phyloP scores from a whole-genome alignment of 2,888 invertebrate genomes.

The Silvanus unidentatus region DNA sequence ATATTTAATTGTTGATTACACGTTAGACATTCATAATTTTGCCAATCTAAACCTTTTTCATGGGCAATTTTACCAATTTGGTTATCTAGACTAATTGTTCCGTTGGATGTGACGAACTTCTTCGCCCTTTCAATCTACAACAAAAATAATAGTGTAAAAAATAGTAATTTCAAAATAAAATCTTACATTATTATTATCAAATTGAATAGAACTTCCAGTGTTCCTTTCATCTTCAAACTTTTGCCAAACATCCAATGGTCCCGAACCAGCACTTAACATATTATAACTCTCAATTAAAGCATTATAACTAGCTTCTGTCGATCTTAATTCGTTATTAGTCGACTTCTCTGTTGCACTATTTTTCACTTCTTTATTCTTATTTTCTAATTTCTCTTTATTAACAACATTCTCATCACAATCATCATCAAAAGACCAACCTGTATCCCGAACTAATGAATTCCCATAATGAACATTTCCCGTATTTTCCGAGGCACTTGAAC shows the following conservation, averaged over 20 bases:
- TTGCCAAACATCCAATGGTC: conserved; percentile 59
- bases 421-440: conserved; percentile 58
- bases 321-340: conserved; percentile 26
- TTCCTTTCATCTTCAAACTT: conserved; percentile 34
- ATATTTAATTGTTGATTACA: conserved; percentile 62
- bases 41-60: conserved; percentile 78
- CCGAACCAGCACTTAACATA: conserved; percentile 46
- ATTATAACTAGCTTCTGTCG: conserved; percentile 52
- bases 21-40: conserved; percentile 79
- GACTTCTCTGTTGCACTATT: too few species aligned
- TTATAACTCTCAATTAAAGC: conserved; percentile 56
- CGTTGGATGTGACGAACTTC: background rate
- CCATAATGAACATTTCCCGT: conserved; percentile 41
- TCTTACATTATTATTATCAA: background rate
- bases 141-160: too few species aligned
- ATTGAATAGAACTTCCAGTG: too few species aligned
- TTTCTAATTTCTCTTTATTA: conserved; percentile 7
- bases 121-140: too few species aligned
- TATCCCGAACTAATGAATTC: conserved; percentile 59
- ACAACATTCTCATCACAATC: conserved; percentile 14
- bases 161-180: too few species aligned
- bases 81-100: conserved; percentile 51
- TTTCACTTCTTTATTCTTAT: background rate
- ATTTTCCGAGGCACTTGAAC: conserved; percentile 18
- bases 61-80: conserved; percentile 62